phyloP scores from a whole-genome alignment of 2,888 invertebrate genomes.

The Cerceris rybyensis region DNA sequence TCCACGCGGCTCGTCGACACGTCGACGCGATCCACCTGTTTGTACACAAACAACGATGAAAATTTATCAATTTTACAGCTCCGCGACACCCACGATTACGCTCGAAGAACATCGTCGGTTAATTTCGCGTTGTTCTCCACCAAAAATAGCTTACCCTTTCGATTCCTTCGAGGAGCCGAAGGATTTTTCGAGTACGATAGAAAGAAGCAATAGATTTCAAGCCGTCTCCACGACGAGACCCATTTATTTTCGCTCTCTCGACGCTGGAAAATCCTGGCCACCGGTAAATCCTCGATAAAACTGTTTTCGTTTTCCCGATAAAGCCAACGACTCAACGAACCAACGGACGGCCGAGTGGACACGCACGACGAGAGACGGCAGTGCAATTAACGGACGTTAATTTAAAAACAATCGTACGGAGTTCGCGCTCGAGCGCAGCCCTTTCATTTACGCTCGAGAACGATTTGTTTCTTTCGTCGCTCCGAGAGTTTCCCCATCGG shows the following conservation, averaged over 20 bases:
- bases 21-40: constrained; percentile 4
- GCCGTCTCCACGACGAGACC: too few relatives aligned
- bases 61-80: constrained; percentile 40
- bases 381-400: neutral
- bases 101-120: constrained; percentile 16
- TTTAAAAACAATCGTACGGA: neutral
- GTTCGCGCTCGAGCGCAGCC: neutral
- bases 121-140: constrained; percentile 3
- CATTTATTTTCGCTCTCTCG: too few relatives aligned
- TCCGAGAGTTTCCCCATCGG: constrained; percentile 1
- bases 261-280: too few relatives aligned
- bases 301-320: too few relatives aligned
- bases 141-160: neutral
- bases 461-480: constrained; percentile 22
- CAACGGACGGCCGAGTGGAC: neutral
- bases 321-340: too few relatives aligned
- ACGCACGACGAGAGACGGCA: neutral
- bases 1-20: constrained; percentile 24
- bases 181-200: too few relatives aligned
- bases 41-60: constrained; percentile 27
- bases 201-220: too few relatives aligned
- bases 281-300: too few relatives aligned
- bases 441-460: neutral
- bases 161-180: neutral
- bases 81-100: constrained; percentile 9